phyloP scores from a whole-genome alignment of 2,797 vertebrate species.

The Alauda arvensis region DNA sequence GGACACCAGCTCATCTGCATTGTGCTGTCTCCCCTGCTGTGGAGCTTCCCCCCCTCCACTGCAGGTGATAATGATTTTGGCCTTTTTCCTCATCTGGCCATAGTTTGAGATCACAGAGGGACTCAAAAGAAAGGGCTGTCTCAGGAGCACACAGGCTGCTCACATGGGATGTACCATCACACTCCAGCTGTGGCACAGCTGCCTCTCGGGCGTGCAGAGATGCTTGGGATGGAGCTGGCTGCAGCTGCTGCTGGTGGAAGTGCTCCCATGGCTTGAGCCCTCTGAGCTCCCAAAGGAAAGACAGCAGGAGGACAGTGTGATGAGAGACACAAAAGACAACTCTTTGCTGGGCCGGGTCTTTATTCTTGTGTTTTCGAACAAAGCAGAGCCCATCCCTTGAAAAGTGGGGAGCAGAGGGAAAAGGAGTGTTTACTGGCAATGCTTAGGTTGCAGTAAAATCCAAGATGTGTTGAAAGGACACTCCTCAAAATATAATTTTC shows the following conservation, averaged over 20 bases:
- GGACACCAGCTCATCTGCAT: neutral
- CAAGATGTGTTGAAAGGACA: neutral
- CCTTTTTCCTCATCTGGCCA: neutral
- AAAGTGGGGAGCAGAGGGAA: neutral
- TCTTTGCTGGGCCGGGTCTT: neutral
- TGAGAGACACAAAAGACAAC: neutral
- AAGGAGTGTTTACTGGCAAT: neutral
- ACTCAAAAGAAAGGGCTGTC: neutral
- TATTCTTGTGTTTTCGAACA: neutral
- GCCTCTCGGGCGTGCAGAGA: rapidly evolving
- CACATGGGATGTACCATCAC: rapidly evolving
- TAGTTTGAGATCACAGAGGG: neutral
- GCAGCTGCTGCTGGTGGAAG: neutral
- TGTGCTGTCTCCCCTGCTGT: neutral
- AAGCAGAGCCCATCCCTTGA: neutral
- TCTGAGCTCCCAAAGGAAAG: rapidly evolving
- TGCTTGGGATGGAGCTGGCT: rapidly evolving
- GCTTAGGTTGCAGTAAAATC: neutral
- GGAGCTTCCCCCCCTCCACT: neutral
- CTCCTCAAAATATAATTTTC: constrained; percentile 8
- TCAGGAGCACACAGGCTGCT: neutral
- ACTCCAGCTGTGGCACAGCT: constrained; percentile 17
- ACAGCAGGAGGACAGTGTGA: rapidly evolving
- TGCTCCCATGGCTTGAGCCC: rapidly evolving
- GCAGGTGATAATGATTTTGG: neutral